Conservation (phyloP, 2,888 invertebrate genomes). For the Euplagia quadripunctaria region DNA sequence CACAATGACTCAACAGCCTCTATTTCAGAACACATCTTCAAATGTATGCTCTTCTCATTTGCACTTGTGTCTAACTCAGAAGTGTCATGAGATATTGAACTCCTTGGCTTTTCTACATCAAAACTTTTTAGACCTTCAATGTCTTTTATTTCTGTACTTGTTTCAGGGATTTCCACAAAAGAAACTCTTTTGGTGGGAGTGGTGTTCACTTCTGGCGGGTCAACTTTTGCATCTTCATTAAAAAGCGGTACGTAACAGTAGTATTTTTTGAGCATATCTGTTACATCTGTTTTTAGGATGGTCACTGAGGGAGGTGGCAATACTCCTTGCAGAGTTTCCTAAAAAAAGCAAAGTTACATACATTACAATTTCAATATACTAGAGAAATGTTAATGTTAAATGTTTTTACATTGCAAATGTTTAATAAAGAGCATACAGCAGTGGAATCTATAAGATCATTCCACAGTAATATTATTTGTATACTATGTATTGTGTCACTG, state of each 20-base stretch:
- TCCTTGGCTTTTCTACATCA: conserved; percentile 35
- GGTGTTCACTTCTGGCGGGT: conserved; percentile 64
- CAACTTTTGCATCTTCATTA: conserved; percentile 69
- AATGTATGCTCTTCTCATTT: conserved; percentile 68
- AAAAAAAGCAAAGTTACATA: background rate
- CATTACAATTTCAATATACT: too few species aligned
- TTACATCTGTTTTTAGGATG: conserved; percentile 89
- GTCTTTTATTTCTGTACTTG: conserved; percentile 30
- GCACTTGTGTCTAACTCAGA: conserved; percentile 68
- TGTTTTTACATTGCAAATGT: too few species aligned
- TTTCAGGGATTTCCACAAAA: conserved; percentile 74
- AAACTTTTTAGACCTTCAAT: conserved; percentile 36
- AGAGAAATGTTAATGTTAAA: too few species aligned
- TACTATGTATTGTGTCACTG: too few species aligned
- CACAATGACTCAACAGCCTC: conserved; percentile 82
- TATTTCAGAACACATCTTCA: conserved; percentile 70
- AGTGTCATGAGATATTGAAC: conserved; percentile 45
- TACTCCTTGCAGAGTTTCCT: conserved; percentile 90
- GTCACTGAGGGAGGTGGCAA: conserved; percentile 93
- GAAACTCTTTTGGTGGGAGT: conserved; percentile 80
- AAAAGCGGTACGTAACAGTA: conserved; percentile 85
- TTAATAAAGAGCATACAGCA: too few species aligned
- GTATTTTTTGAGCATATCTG: conserved; percentile 89
- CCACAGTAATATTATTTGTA: too few species aligned
- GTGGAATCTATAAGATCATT: too few species aligned